Base-by-base conservation (phyloP, 2,113 vertebrate genomes). In the Picathartes gymnocephalus region DNA sequence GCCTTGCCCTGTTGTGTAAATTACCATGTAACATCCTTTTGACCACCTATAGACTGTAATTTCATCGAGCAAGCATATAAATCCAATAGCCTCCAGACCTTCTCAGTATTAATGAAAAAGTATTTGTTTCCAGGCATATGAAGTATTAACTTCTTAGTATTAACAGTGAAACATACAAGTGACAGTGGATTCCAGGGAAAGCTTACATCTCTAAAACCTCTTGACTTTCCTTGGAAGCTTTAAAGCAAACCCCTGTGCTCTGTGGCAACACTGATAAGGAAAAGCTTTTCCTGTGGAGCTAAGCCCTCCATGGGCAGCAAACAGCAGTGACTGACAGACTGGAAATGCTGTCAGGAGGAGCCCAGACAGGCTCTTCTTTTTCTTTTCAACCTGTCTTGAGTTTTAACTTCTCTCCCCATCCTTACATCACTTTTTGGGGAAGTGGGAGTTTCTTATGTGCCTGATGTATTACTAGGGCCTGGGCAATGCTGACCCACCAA, bases 81-180 rank as follows among this genome's bases (percentile, higher is more conserved):
- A 94, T 87, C 16, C 0, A 94, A 96, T 23, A 79, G 82, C 94
- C 61, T 74, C 60, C 71, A 83, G 93, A 58, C 68, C 40, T 90
- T 13, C 70, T n/a, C 68, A 42, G 69, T 42, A 68, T 77, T 90
- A 95, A 93, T 68, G 82, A 86, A 83, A 92, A 88, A 62, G 40
- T 31, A n/a, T 92, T 95, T 95, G 91, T 97, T 97, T 94, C 92
- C 88, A 92, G 85, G 64, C 82, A 78, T 58, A 90, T 6, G n/a
- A 28, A 27, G 82, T 53, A 95, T 92, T 96, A 96, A 88, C 54
- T 92, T 86, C 56, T 56, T 71, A 83, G 82, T 33, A 92, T 90
- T 90, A 96, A 45, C 56, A 86, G 68, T 4, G 13, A 33, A 62
- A 60, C 28, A 16, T 21, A 27, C 13, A 83, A 90, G 60, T 86